phyloP scores from a whole-genome alignment of 1,140 invertebrate genomes.

The Helicoverpa armigera region DNA sequence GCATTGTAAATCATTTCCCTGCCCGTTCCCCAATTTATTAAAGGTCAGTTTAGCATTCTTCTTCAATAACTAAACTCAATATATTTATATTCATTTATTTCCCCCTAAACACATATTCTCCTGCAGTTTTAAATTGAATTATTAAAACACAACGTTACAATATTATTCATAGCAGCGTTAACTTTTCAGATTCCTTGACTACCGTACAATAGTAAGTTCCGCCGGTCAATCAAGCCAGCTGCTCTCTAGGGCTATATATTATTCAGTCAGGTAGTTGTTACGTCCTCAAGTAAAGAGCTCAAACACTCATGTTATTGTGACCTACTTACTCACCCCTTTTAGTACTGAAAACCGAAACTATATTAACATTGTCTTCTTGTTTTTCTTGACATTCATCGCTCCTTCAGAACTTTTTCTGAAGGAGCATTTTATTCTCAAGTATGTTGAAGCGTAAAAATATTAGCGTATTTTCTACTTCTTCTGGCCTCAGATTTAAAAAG shows the following conservation, averaged over 20 bases:
- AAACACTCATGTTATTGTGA: slow-evolving; percentile 41
- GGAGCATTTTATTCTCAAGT: too few species aligned
- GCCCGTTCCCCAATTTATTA: too few species aligned
- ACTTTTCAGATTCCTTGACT: not conserved
- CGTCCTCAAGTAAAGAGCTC: slow-evolving; percentile 17
- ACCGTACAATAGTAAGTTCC: not conserved
- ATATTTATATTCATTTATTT: too few species aligned
- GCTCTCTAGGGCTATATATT: slow-evolving; percentile 24
- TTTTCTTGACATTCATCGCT: not conserved
- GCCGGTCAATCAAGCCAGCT: slow-evolving; percentile 18
- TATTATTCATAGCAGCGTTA: too few species aligned
- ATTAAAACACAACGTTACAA: too few species aligned
- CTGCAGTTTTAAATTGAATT: too few species aligned
- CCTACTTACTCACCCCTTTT: slow-evolving; percentile 47
- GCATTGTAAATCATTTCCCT: too few species aligned
- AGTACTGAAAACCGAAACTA: slow-evolving; percentile 22
- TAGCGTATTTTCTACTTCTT: too few species aligned
- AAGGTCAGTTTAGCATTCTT: too few species aligned
- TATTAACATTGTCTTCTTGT: slow-evolving; percentile 13
- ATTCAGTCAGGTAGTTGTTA: slow-evolving; percentile 23
- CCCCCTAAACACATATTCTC: too few species aligned
- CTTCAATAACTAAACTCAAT: too few species aligned
- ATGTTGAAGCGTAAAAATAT: not conserved
- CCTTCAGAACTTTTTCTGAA: too few species aligned
- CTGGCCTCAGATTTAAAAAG: not conserved